These are phyloP conservation scores for Aldrovandia affinis DNA, from an alignment of 2,797 vertebrate genomes.

Conservation along the genomic window DNA sequence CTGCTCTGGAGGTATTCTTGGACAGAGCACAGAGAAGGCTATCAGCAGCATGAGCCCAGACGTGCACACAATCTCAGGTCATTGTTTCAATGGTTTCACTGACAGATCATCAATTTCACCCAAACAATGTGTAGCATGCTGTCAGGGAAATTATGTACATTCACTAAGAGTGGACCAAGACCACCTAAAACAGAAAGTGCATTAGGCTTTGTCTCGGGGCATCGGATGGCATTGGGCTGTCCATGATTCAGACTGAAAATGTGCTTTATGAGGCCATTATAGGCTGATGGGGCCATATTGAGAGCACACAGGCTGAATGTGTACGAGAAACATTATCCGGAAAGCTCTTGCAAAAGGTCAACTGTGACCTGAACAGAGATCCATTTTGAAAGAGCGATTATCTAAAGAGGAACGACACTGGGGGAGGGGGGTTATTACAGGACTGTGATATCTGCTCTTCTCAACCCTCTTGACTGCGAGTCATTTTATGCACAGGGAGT, in stretches of 20 bases:
- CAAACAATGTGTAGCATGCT: neutral
- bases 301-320: neutral
- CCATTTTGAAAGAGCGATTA: neutral
- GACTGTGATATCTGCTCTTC: neutral
- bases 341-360: neutral
- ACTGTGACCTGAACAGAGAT: neutral
- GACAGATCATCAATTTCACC: neutral
- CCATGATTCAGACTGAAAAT: neutral
- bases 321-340: neutral
- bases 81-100: neutral
- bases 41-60: neutral
- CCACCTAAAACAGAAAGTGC: neutral
- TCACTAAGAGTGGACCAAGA: neutral
- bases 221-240: neutral
- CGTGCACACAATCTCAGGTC: neutral
- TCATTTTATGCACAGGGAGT: neutral
- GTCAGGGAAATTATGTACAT: neutral
- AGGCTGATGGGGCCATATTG: neutral
- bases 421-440: neutral
- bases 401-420: neutral
- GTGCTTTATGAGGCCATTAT: slow-evolving; percentile 11
- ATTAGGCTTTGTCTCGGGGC: neutral
- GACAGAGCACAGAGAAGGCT: neutral
- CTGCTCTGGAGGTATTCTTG: neutral
- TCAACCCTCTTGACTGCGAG: neutral